These are phyloP conservation scores for Malurus alboscapulatus DNA, from an alignment of 2,113 vertebrate genomes.

Conservation along the genomic window DNA sequence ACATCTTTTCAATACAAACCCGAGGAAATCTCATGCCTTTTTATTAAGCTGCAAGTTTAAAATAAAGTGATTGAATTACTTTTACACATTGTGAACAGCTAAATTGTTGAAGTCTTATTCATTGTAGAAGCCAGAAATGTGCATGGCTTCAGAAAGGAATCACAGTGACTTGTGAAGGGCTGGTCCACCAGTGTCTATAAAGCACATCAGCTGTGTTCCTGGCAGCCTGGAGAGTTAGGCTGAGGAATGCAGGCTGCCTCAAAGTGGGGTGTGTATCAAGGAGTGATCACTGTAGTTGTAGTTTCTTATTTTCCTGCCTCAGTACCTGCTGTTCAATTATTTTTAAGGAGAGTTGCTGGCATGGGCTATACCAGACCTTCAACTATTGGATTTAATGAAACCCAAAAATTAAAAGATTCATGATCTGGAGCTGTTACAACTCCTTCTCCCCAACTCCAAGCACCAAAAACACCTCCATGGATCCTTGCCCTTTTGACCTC, in stretches of 20 bases:
- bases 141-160: not conserved
- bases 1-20: not conserved
- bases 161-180: not conserved
- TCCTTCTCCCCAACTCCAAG: not conserved
- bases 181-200: not conserved
- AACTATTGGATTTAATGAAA: not conserved
- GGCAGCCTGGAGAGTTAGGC: not conserved
- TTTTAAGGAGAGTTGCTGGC: not conserved
- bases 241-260: not conserved
- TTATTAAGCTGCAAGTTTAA: not conserved
- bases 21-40: fast-evolving
- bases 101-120: not conserved
- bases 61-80: not conserved
- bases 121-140: not conserved
- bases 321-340: not conserved
- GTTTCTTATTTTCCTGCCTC: not conserved
- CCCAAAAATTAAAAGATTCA: not conserved
- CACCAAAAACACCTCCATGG: not conserved
- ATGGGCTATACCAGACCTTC: not conserved
- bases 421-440: not conserved
- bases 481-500: not conserved
- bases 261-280: not conserved
- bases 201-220: not conserved
- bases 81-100: not conserved
- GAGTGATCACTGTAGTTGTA: not conserved